Base-by-base conservation (phyloP, 53 echinoderm and acorn worm species). In the Mesocentrotus franciscanus region DNA sequence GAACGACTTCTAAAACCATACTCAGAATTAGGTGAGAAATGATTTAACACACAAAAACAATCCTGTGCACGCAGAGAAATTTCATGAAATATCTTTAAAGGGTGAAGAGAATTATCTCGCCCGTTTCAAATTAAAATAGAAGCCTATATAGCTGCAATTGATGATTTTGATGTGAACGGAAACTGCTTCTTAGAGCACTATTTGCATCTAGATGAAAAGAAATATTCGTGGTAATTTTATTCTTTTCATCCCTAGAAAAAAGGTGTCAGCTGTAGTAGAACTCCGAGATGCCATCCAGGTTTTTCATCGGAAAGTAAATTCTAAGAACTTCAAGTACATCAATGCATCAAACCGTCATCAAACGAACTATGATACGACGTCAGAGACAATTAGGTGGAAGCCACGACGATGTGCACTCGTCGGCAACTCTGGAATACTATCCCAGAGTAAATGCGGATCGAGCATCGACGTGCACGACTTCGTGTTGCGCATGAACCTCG, bases 401-500 rank as follows among this genome's bases (percentile, higher is more conserved):
- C 95, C 95, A 9, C 85, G 87, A 29, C 42, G 87, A 68, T 94
- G 95, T 34, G 95, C 95, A 27, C 66, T 94, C 61, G 95, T 94
- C 29, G 95, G 95, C 20, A 94, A 94, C 95, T 94, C 95, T 26
- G 95, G 95, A 0, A 68, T 94, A 18, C 71, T 94, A 1, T 29
- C 22, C 1, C n/a, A 26, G 13, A 94, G 95, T 56, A 35, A 68
- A 24, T 94, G 95, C 32, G 95, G 95, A n/a, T 1, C 26, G 56
- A n/a, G 6, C 17, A 94, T 94, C 56, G 95, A 94, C 87, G 71
- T 42, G 32, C 95, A 94, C 71, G 95, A 94, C 56, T 70, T 94
- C 55, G 87, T 94, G 42, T 42, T 94, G 71, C 95, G 95, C 14
- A 94, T 94, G 95, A 94, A 94, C 87, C 95, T 94, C 39, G 95